A percentile compares a stretch with the other conserved stretches of the same genome.
Evolutionary conservation across 35 echinoderm and acorn worm genomes (phyloP).

Genomic region (Anneissia japonica): DNA sequence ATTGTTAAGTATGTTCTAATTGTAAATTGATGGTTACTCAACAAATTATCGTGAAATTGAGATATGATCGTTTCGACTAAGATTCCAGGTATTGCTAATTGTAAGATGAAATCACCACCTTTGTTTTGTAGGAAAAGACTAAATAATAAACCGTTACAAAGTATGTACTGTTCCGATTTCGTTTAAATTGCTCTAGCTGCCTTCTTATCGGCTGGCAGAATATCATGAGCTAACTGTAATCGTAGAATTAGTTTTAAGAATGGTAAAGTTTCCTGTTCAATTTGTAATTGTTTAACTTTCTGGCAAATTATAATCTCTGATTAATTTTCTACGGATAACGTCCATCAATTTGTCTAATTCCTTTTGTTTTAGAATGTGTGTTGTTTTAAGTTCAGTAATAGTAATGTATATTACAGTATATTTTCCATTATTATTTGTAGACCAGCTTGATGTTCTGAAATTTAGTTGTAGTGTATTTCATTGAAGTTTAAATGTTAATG

Average conservation of each 20-base stretch:
- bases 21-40: slow-evolving; percentile 36
- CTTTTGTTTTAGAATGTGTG: too few species aligned
- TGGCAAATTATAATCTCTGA: slow-evolving; percentile 44
- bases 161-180: slow-evolving; percentile 41
- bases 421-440: too few species aligned
- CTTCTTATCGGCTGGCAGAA: slow-evolving; percentile 20
- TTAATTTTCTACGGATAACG: too few species aligned
- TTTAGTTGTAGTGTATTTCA: too few species aligned
- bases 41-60: slow-evolving; percentile 22
- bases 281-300: slow-evolving; percentile 18
- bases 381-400: too few species aligned
- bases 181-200: slow-evolving; percentile 25
- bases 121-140: slow-evolving; percentile 11
- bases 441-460: too few species aligned
- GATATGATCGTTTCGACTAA: slow-evolving; percentile 12
- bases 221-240: too few species aligned
- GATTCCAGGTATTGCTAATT: slow-evolving; percentile 8
- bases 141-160: slow-evolving; percentile 42
- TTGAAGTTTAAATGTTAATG: too few species aligned
- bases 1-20: slow-evolving; percentile 37
- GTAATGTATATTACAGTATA: too few species aligned
- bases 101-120: slow-evolving; percentile 8
- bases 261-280: slow-evolving; percentile 28
- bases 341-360: too few species aligned
- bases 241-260: slow-evolving; percentile 41